Percentiles rank a stretch among this genome's conserved stretches.
These are phyloP conservation scores for Campaea margaritaria DNA, from an alignment of 2,888 invertebrate genomes.

Conservation along the genomic window DNA sequence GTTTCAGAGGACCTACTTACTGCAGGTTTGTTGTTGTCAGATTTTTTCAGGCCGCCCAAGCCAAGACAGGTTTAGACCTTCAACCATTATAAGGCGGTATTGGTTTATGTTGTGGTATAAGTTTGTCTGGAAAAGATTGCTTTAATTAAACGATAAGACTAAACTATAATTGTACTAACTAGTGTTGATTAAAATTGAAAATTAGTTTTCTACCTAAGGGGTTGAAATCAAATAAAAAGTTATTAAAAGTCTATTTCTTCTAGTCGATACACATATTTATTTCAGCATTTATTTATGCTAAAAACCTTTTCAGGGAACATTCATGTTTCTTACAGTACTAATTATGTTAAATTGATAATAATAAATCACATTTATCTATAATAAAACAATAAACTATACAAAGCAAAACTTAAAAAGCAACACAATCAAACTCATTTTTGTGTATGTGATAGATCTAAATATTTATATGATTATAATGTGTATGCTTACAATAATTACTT, in stretches of 20 bases:
- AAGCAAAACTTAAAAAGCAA: constrained; percentile 49
- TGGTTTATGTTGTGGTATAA: not conserved
- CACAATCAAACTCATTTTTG: constrained; percentile 18
- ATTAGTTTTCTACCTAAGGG: no score
- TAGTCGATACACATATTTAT: constrained; percentile 47
- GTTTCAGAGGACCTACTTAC: no score
- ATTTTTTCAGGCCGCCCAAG: no score
- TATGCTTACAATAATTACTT: not conserved
- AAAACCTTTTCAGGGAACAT: constrained; percentile 58
- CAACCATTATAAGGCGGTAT: not conserved
- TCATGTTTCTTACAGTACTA: constrained; percentile 59
- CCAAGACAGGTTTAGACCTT: not conserved
- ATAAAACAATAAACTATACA: constrained; percentile 52
- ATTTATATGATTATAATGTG: constrained; percentile 10
- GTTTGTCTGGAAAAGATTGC: no score
- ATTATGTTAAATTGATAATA: constrained; percentile 46
- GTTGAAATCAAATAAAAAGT: not conserved
- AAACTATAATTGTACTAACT: no score
- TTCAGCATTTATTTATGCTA: constrained; percentile 54
- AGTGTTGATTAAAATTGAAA: no score
- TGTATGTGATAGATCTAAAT: not conserved
- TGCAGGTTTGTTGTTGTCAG: no score
- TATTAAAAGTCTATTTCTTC: constrained; percentile 2
- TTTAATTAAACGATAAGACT: no score
- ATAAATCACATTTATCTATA: constrained; percentile 64